Percentiles rank a stretch among this genome's conserved stretches.
phyloP scores from a whole-genome alignment of 2,888 invertebrate genomes.

The Epicampocera succincta region DNA sequence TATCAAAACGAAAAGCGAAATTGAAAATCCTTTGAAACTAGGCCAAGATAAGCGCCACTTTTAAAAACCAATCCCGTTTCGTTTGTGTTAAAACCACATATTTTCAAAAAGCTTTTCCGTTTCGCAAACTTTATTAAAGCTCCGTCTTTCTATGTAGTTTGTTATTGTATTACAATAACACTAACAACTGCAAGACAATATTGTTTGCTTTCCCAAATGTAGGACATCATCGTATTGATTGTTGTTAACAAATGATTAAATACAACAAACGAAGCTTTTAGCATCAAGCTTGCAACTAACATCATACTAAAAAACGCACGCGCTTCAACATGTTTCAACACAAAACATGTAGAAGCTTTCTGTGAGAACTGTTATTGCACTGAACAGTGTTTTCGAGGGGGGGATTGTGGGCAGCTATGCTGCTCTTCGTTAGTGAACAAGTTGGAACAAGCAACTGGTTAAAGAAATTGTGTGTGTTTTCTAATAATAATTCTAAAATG shows the following conservation, averaged over 20 bases:
- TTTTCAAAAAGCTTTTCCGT: neutral
- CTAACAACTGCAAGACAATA: neutral
- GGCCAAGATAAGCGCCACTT: too few relatives aligned
- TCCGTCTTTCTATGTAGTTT: too few relatives aligned
- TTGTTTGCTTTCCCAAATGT: slow-evolving; percentile 24
- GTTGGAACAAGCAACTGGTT: slow-evolving; percentile 62
- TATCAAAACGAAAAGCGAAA: too few relatives aligned
- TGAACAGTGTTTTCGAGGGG: slow-evolving; percentile 27
- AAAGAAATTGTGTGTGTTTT: slow-evolving; percentile 21
- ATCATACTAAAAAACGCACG: slow-evolving; percentile 67
- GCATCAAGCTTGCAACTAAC: slow-evolving; percentile 42
- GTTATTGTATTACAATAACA: neutral
- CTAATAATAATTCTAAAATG: slow-evolving; percentile 68
- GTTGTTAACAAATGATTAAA: slow-evolving; percentile 23
- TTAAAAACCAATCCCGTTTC: too few relatives aligned
- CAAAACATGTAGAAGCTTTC: neutral
- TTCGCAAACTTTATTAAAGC: too few relatives aligned
- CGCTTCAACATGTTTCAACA: slow-evolving; percentile 55
- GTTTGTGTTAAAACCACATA: too few relatives aligned
- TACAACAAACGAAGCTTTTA: slow-evolving; percentile 41
- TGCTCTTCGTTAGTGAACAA: neutral
- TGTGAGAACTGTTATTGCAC: neutral
- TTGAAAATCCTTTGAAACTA: too few relatives aligned
- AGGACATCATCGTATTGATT: slow-evolving; percentile 20
- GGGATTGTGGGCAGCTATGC: neutral